Evolutionary conservation across 2,888 invertebrate genomes (phyloP).

Genomic region (Limenitis arthemis): DNA sequence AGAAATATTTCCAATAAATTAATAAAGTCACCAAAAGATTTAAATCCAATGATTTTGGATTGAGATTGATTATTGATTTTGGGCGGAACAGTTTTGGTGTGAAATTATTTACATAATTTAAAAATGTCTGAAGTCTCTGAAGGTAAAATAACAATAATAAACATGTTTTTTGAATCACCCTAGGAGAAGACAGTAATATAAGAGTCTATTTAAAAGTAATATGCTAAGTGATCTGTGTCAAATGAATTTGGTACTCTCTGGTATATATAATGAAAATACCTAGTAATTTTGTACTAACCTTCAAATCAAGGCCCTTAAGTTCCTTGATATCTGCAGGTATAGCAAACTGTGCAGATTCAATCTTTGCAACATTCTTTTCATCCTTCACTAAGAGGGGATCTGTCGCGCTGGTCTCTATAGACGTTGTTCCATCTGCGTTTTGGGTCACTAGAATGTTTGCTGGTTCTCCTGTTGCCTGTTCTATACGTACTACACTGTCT

Average conservation of each 20-base stretch:
- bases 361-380: conserved; percentile 59
- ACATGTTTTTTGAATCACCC: too few species aligned
- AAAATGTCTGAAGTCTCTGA: too few species aligned
- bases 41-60: too few species aligned
- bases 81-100: too few species aligned
- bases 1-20: too few species aligned
- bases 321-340: conserved; percentile 65
- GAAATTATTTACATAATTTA: too few species aligned
- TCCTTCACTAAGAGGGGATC: conserved; percentile 69
- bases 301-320: conserved; percentile 62
- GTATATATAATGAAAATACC: neutral
- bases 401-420: conserved; percentile 60
- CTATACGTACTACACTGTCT: conserved; percentile 67
- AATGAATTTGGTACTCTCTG: too few species aligned
- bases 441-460: conserved; percentile 67
- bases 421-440: conserved; percentile 66
- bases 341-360: conserved; percentile 62
- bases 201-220: too few species aligned
- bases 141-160: too few species aligned
- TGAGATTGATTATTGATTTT: too few species aligned
- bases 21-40: too few species aligned
- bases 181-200: too few species aligned
- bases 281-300: conserved; percentile 37
- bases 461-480: conserved; percentile 65
- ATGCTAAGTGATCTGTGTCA: neutral